A percentile compares a stretch with the other conserved stretches of the same genome.
Conservation (phyloP, 2,888 invertebrate species). For the Pristionchus entomophagus region DNA sequence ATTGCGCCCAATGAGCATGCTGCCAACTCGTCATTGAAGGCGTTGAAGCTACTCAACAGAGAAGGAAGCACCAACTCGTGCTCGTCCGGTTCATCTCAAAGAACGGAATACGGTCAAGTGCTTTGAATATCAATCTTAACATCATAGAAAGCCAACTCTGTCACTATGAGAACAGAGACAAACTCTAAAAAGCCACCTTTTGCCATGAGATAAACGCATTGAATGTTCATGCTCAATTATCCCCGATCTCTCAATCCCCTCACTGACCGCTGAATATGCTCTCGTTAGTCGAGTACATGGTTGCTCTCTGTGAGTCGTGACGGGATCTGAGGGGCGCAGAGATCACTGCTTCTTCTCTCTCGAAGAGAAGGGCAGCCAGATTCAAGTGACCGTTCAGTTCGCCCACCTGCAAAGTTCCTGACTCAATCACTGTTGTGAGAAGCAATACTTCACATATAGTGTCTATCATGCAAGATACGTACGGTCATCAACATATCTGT, state of each 20-base stretch:
- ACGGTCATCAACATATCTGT: too few relatives aligned
- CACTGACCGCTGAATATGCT: slow-evolving; percentile 14
- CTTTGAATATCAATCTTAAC: not conserved
- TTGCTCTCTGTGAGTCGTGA: not conserved
- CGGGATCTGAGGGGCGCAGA: not conserved
- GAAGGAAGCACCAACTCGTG: slow-evolving; percentile 6
- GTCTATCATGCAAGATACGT: too few relatives aligned
- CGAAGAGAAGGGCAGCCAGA: not conserved
- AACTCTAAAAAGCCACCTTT: too few relatives aligned
- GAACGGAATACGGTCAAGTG: too few relatives aligned
- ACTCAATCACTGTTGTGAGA: too few relatives aligned
- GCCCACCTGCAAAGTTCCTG: not conserved
- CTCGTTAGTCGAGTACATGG: slow-evolving; percentile 20
- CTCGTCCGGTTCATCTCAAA: slow-evolving; percentile 16
- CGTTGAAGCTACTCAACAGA: not conserved
- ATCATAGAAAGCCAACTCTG: too few relatives aligned
- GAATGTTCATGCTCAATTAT: too few relatives aligned
- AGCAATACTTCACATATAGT: too few relatives aligned
- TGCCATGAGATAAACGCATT: too few relatives aligned
- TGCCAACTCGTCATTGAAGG: not conserved
- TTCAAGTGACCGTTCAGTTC: not conserved
- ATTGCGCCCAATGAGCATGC: not conserved
- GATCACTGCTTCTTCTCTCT: not conserved
- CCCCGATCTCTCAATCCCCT: too few relatives aligned
- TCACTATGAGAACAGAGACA: too few relatives aligned